Conservation (phyloP, 1,140 invertebrate species). For the Drosophila grimshawi region DNA sequence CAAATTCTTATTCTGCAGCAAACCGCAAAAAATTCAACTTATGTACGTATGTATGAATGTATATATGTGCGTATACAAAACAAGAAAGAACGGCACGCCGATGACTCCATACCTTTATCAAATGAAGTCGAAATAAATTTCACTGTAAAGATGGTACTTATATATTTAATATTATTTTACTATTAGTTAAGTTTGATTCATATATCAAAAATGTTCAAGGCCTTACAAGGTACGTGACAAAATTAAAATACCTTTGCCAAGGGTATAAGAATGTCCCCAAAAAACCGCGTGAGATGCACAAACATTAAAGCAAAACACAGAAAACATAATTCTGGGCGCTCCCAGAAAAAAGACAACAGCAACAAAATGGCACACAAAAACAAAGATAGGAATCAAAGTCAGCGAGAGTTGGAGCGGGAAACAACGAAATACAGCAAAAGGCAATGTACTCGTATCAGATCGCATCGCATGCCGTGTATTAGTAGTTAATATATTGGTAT, state of each 20-base stretch:
- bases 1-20: conserved; percentile 37
- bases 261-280: not conserved
- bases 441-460: conserved; percentile 57
- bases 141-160: too few species aligned
- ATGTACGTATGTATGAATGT: not conserved
- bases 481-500: conserved; percentile 22
- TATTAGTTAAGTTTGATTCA: too few species aligned
- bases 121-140: too few species aligned
- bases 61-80: not conserved
- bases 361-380: conserved; percentile 12
- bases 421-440: conserved; percentile 20
- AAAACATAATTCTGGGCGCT: conserved; percentile 55
- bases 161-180: too few species aligned
- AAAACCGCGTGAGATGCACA: conserved; percentile 44
- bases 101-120: too few species aligned
- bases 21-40: conserved; percentile 25
- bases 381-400: conserved; percentile 24
- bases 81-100: conserved; percentile 36
- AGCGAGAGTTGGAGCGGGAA: conserved; percentile 29
- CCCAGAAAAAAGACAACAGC: conserved; percentile 14
- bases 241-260: too few species aligned
- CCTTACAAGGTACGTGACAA: too few species aligned
- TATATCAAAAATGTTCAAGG: too few species aligned
- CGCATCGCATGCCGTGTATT: conserved; percentile 46
- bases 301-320: conserved; percentile 45